A percentile compares a stretch with the other conserved stretches of the same genome.
Evolutionary conservation across 1,140 invertebrate genomes (phyloP).

Genomic region (Lordiphosa mommai): DNA sequence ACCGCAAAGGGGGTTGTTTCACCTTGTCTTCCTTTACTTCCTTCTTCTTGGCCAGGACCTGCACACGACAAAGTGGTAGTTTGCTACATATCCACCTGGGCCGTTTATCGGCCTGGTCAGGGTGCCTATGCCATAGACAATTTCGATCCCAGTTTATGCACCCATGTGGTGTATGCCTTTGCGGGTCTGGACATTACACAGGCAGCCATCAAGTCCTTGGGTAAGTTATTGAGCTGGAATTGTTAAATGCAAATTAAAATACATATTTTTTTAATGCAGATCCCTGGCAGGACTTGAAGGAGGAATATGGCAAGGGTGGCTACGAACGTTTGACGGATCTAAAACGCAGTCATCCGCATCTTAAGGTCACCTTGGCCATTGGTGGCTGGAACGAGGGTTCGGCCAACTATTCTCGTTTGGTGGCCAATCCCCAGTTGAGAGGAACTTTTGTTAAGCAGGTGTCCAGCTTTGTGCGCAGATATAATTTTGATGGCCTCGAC

Average conservation of each 20-base stretch:
- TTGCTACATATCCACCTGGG: constrained; percentile 90
- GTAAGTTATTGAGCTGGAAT: constrained; percentile 68
- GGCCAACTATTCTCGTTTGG: constrained; percentile 88
- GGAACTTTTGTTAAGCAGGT: constrained; percentile 82
- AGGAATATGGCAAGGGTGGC: constrained; percentile 86
- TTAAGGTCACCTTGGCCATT: constrained; percentile 88
- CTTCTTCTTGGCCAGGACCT: constrained; percentile 74
- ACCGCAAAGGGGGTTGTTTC: constrained; percentile 39
- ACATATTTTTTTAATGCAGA: constrained; percentile 80
- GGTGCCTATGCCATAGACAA: constrained; percentile 85
- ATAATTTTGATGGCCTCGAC: constrained; percentile 91
- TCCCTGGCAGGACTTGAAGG: constrained; percentile 87
- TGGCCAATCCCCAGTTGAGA: constrained; percentile 81
- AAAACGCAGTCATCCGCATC: constrained; percentile 85
- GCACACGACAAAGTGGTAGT: constrained; percentile 85
- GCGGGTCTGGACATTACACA: constrained; percentile 86
- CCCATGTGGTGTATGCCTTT: constrained; percentile 93
- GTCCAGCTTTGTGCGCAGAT: constrained; percentile 59
- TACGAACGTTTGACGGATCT: constrained; percentile 86
- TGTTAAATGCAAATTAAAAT: constrained; percentile 25
- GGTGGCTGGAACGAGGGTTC: constrained; percentile 95
- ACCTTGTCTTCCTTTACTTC: constrained; percentile 2
- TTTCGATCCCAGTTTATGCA: constrained; percentile 89
- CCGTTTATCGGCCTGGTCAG: constrained; percentile 84
- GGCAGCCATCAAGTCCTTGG: constrained; percentile 84